Conservation (phyloP, 1,140 invertebrate species). For the Drosophila obscura region DNA sequence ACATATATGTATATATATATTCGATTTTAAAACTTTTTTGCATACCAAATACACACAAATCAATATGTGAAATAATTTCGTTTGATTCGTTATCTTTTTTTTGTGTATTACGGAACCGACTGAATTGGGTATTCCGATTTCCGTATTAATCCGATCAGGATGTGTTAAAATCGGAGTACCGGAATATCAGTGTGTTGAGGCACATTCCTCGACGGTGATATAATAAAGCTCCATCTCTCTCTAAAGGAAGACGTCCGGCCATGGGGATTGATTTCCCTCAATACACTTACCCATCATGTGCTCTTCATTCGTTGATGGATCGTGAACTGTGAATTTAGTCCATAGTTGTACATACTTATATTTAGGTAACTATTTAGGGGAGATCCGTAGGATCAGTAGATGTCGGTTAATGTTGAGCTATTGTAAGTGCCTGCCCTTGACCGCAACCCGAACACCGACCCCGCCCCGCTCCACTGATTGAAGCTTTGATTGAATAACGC, state of each 20-base stretch:
- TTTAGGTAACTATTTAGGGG: slow-evolving; percentile 9
- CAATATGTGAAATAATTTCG: slow-evolving; percentile 69
- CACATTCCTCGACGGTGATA: no score
- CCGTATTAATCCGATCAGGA: background rate
- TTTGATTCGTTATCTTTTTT: slow-evolving; percentile 17
- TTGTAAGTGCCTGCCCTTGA: slow-evolving; percentile 35
- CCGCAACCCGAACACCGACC: no score
- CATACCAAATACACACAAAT: slow-evolving; percentile 74
- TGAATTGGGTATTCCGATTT: no score
- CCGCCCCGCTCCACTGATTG: background rate
- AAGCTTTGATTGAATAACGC: slow-evolving; percentile 35
- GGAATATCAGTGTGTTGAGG: no score
- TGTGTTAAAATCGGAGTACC: no score
- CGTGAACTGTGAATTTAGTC: slow-evolving; percentile 21
- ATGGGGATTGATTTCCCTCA: no score
- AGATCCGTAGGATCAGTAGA: slow-evolving; percentile 4
- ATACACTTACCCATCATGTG: no score
- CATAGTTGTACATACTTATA: slow-evolving; percentile 21
- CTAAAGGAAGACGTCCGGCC: no score
- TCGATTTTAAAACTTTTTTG: slow-evolving; percentile 70
- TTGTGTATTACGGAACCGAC: background rate
- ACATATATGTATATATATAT: slow-evolving; percentile 46
- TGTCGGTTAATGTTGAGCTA: slow-evolving; percentile 42
- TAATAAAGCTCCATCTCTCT: background rate
- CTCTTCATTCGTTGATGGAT: background rate